Evolutionary conservation across 53 echinoderm and acorn worm genomes (phyloP).

Genomic region (Zoroaster sp.): DNA sequence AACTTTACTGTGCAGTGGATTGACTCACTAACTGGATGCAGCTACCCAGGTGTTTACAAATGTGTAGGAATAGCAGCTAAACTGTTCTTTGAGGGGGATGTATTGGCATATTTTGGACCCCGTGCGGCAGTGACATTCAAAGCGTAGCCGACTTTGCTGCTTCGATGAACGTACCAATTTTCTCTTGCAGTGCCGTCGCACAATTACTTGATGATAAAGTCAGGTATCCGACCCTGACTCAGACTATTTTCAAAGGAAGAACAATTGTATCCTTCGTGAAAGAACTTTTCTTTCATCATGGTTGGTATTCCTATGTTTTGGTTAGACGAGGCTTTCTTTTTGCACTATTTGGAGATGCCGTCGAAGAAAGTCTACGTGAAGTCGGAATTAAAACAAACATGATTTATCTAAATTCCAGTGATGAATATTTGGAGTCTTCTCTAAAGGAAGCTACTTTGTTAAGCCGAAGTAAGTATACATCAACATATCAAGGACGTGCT

Average conservation of each 20-base stretch:
- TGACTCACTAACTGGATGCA: too few species aligned
- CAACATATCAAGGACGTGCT: too few species aligned
- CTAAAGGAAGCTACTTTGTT: not conserved
- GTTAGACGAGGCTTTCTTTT: not conserved
- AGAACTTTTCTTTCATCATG: not conserved
- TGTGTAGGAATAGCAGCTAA: too few species aligned
- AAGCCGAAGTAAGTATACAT: not conserved
- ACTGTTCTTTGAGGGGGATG: too few species aligned
- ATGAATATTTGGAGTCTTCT: not conserved
- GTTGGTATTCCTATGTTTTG: not conserved
- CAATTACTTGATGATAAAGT: not conserved
- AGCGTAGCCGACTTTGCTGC: too few species aligned
- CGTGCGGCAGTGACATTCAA: too few species aligned
- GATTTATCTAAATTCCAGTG: not conserved
- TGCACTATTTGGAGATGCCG: not conserved
- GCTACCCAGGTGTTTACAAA: too few species aligned
- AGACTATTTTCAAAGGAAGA: not conserved
- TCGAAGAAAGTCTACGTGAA: not conserved
- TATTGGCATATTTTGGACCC: too few species aligned
- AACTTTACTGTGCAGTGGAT: too few species aligned
- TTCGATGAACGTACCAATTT: not conserved
- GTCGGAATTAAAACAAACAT: too few species aligned
- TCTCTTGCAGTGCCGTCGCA: not conserved
- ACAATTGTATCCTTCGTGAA: not conserved
- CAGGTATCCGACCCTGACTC: not conserved